Evolutionary conservation across 2,797 vertebrate species (phyloP).

Genomic region (Gobio occitaniae): DNA sequence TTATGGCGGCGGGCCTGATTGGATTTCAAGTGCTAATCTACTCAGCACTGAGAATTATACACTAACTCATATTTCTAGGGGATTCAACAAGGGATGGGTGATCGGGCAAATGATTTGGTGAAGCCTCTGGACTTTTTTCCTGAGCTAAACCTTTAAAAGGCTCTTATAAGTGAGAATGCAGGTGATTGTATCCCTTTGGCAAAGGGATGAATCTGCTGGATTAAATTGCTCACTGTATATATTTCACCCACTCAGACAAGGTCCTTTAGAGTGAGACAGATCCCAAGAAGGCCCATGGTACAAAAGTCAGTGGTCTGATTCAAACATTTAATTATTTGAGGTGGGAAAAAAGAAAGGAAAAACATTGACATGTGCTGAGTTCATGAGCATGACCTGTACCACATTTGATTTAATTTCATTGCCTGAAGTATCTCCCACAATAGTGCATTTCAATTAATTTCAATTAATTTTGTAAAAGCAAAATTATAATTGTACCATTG

Average conservation of each 20-base stretch:
- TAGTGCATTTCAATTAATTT: neutral
- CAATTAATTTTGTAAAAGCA: neutral
- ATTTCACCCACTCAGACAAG: constrained; percentile 56
- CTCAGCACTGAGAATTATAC: constrained; percentile 35
- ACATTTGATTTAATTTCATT: neutral
- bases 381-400: neutral
- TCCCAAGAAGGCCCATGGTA: constrained; percentile 21
- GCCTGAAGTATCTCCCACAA: neutral
- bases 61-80: constrained; percentile 27
- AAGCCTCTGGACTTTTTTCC: constrained; percentile 56
- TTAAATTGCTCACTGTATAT: constrained; percentile 73
- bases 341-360: neutral
- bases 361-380: neutral
- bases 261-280: constrained; percentile 56
- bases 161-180: constrained; percentile 59
- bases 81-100: constrained; percentile 32
- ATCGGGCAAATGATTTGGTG: constrained; percentile 63
- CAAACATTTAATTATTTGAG: constrained; percentile 13
- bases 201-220: constrained; percentile 69
- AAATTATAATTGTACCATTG: neutral
- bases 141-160: constrained; percentile 56
- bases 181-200: constrained; percentile 61
- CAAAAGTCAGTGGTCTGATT: constrained; percentile 29
- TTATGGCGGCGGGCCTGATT: constrained; percentile 34
- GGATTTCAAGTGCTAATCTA: constrained; percentile 30